Conservation (phyloP, 2,888 invertebrate species). For the Pseudolycoriella hygida region DNA sequence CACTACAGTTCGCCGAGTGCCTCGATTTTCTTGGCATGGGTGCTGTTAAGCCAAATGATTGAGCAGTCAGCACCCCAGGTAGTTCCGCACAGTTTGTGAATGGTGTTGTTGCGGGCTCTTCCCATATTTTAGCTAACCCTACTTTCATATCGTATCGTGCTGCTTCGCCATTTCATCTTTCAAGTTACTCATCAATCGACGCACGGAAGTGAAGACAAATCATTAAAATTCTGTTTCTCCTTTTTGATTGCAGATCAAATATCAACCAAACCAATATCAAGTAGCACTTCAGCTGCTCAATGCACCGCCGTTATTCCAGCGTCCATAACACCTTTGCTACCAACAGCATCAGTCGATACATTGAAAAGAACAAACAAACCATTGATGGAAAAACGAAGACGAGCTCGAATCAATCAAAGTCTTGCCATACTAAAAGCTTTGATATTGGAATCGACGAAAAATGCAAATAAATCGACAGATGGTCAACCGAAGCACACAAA, state of each 20-base stretch:
- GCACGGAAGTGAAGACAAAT: too few relatives aligned
- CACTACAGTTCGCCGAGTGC: too few relatives aligned
- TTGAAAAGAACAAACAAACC: constrained; percentile 51
- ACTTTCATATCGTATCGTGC: too few relatives aligned
- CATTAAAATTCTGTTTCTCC: too few relatives aligned
- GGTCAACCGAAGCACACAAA: constrained; percentile 52
- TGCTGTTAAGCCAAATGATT: too few relatives aligned
- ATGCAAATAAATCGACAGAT: neutral
- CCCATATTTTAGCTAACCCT: too few relatives aligned
- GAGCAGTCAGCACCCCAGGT: too few relatives aligned
- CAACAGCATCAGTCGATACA: neutral
- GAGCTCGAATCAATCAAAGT: constrained; percentile 58
- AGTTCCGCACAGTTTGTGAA: too few relatives aligned
- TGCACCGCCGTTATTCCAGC: neutral
- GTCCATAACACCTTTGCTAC: neutral
- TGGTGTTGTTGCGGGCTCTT: too few relatives aligned
- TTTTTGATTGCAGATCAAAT: neutral
- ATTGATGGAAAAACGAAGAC: constrained; percentile 57
- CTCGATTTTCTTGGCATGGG: too few relatives aligned
- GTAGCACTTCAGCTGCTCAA: constrained; percentile 1
- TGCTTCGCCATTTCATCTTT: too few relatives aligned
- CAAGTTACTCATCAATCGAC: too few relatives aligned
- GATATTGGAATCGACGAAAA: constrained; percentile 48
- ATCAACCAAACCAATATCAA: neutral
- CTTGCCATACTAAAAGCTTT: constrained; percentile 52